These are phyloP conservation scores for Gisinianus flammeolus DNA, from an alignment of 2,888 invertebrate species.

Conservation along the genomic window DNA sequence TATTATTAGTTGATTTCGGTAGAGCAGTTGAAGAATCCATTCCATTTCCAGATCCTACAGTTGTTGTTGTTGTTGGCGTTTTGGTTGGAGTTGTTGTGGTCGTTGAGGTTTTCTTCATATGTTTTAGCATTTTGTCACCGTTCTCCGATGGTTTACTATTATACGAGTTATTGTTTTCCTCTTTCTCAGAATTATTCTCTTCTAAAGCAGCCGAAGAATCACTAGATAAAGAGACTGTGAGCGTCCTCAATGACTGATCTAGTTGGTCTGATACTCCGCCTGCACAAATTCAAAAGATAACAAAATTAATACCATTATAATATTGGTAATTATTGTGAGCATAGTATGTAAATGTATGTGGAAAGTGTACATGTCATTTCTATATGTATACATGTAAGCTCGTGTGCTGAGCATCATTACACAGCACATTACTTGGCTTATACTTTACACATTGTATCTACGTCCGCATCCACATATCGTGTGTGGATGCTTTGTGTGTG, in stretches of 20 bases:
- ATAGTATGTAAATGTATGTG: not conserved
- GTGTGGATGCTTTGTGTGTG: not conserved
- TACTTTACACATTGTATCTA: not conserved
- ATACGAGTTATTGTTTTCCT: not conserved
- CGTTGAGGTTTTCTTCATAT: slow-evolving; percentile 7
- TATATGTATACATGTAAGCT: not conserved
- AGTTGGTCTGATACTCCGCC: slow-evolving; percentile 27
- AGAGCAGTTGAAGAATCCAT: not conserved
- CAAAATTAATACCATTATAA: slow-evolving; percentile 35
- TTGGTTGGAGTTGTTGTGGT: not conserved
- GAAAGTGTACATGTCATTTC: not conserved
- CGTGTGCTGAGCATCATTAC: not conserved
- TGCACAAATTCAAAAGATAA: slow-evolving; percentile 34
- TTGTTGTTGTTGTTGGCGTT: not conserved
- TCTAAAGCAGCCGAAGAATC: not conserved
- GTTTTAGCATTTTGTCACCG: slow-evolving; percentile 23
- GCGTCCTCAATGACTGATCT: slow-evolving; percentile 32
- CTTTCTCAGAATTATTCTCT: not conserved
- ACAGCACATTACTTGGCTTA: not conserved
- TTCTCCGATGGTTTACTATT: slow-evolving; percentile 13
- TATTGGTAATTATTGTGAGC: slow-evolving; percentile 19
- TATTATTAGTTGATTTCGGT: not conserved
- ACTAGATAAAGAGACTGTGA: slow-evolving; percentile 17
- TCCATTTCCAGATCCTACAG: not conserved
- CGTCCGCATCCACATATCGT: not conserved